Evolutionary conservation across 2,888 invertebrate genomes (phyloP).

Genomic region (Asteroscopus sphinx): DNA sequence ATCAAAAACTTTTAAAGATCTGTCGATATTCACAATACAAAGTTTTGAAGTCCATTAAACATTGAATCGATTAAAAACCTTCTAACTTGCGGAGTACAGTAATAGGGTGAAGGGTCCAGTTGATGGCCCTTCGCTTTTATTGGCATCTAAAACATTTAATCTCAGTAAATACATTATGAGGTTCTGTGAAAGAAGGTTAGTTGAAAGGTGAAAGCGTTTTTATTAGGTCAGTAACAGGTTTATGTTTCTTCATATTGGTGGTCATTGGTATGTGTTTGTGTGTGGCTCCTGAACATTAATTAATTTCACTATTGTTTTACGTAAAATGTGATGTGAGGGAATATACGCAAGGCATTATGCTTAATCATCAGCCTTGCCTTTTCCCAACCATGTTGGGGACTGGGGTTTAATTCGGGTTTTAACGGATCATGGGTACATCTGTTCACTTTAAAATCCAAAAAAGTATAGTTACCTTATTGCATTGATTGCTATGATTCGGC

Average conservation of each 20-base stretch:
- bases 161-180: slow-evolving; percentile 2
- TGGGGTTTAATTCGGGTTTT: too few species aligned
- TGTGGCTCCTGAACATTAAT: too few species aligned
- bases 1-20: slow-evolving; percentile 24
- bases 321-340: too few species aligned
- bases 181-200: not conserved
- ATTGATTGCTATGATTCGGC: too few species aligned
- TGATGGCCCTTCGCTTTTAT: slow-evolving; percentile 24
- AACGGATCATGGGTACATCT: too few species aligned
- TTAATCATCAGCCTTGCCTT: too few species aligned
- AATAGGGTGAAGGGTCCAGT: slow-evolving; percentile 2
- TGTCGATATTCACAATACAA: slow-evolving; percentile 39
- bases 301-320: too few species aligned
- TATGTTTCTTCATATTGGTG: not conserved
- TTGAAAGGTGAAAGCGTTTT: not conserved
- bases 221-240: not conserved
- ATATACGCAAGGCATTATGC: too few species aligned
- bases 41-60: slow-evolving; percentile 41
- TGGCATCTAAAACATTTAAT: slow-evolving; percentile 29
- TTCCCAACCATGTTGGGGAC: too few species aligned
- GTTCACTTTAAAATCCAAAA: too few species aligned
- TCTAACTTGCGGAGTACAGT: slow-evolving; percentile 3
- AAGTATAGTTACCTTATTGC: too few species aligned
- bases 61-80: slow-evolving; percentile 27
- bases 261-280: too few species aligned